These are phyloP conservation scores for Eumeta japonica DNA, from an alignment of 1,140 invertebrate genomes.

Conservation along the genomic window DNA sequence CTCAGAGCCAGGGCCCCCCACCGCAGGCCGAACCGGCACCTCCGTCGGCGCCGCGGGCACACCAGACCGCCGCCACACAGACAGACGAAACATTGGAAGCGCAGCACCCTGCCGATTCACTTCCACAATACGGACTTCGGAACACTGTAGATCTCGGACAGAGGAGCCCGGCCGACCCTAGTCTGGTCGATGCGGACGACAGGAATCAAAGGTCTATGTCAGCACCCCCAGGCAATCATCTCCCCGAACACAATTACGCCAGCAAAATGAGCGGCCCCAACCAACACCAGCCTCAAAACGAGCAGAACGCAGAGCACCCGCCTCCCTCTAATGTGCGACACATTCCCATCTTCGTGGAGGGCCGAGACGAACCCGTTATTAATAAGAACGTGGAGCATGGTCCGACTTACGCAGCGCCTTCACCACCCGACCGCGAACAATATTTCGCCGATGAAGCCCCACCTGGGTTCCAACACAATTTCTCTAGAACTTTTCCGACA, in stretches of 20 bases:
- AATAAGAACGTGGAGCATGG: slow-evolving; percentile 55
- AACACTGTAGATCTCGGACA: slow-evolving; percentile 77
- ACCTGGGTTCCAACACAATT: slow-evolving; percentile 37
- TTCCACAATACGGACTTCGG: slow-evolving; percentile 70
- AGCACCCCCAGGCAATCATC: slow-evolving; percentile 64
- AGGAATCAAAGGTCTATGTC: slow-evolving; percentile 69
- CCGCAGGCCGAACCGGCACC: slow-evolving; percentile 6
- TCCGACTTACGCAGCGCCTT: slow-evolving; percentile 34
- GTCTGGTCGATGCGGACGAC: slow-evolving; percentile 54
- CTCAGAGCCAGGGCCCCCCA: slow-evolving; percentile 16
- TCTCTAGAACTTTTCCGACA: slow-evolving; percentile 40
- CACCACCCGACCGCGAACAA: slow-evolving; percentile 43
- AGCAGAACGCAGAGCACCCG: slow-evolving; percentile 20
- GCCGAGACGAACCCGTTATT: slow-evolving; percentile 72
- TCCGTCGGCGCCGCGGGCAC: slow-evolving; percentile 26
- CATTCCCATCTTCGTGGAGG: slow-evolving; percentile 86
- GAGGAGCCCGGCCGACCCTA: slow-evolving; percentile 60
- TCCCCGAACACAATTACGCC: too few species aligned
- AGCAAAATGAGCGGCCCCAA: slow-evolving; percentile 47
- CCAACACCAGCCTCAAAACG: slow-evolving; percentile 31
- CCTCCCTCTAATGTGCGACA: slow-evolving; percentile 63
- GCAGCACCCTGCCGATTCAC: slow-evolving; percentile 24
- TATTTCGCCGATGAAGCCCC: slow-evolving; percentile 42
- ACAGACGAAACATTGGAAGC: slow-evolving; percentile 30
- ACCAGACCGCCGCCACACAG: slow-evolving; percentile 50